Evolutionary conservation across 2,888 invertebrate genomes (phyloP), one percentile per base, ranked within the genome.

Genomic region (Sycophila texana): DNA sequence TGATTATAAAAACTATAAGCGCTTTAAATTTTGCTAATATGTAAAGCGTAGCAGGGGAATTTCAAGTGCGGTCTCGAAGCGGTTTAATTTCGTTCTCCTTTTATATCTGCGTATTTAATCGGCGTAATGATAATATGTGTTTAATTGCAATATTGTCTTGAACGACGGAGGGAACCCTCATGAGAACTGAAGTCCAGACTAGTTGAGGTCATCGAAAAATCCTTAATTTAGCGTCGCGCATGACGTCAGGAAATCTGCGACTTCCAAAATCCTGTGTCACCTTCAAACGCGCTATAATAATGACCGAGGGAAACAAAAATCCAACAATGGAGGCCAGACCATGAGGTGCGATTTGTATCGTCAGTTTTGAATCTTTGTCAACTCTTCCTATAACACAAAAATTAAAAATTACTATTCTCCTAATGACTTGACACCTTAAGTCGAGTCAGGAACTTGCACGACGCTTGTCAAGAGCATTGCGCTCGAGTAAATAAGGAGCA

Each of bases 201-300:
- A 10, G n/a, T 18, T n/a, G 20, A 74, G 74, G 74, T 75, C 79
- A 74, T 26, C 39, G 7, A 66, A 74, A 77, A 72, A 79, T 22
- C 39, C 49, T 2, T 20, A n/a, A 65, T 66, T 57, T 18, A 57
- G 49, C 63, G 53, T 55, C 60, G 20, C 57, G 49, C 65, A 16
- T 73, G 77, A 73, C 67, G 55, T 68, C 53, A 77, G 58, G 30
- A 63, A 67, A 71, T 71, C 65, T 68, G 72, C 71, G 26, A 66
- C 67, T 71, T 57, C 18, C 77, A 72, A 72, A 65, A 49, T n/a
- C 13, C 53, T 53, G 13, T 26, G 20, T 53, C 16, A 58, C n/a
- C 20, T 1, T 2, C 55, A 22, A 22, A 5, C 14, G 58, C 47
- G 51, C 14, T 5, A 20, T 67, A 58, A 74, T 65, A 14, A 10